Conservation (phyloP, 2,113 vertebrate genomes). For the Gobio gobio region DNA sequence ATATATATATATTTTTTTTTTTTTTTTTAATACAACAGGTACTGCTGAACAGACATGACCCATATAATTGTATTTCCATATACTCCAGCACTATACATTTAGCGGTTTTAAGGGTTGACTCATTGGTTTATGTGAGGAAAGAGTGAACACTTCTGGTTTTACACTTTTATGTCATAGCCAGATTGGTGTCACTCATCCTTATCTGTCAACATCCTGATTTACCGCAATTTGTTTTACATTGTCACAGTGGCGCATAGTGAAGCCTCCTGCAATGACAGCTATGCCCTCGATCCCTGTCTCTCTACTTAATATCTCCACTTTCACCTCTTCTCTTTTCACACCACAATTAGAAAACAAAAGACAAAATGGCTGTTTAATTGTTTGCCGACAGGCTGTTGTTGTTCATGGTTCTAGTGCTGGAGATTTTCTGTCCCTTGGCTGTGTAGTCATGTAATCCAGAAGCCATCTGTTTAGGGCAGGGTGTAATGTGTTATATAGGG, state of each 20-base stretch:
- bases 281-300: not conserved
- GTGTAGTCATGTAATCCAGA: not conserved
- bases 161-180: not conserved
- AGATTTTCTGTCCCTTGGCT: slow-evolving; percentile 10
- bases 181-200: slow-evolving; percentile 9
- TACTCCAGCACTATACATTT: not conserved
- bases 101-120: not conserved
- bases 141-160: slow-evolving; percentile 19
- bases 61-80: not conserved
- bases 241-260: not conserved
- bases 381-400: not conserved
- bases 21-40: not conserved
- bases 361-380: slow-evolving; percentile 25
- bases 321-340: not conserved
- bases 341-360: slow-evolving; percentile 16
- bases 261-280: not conserved
- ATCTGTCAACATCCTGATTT: slow-evolving; percentile 18
- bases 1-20: too few species aligned
- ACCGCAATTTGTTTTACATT: not conserved
- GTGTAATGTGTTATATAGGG: not conserved
- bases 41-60: not conserved
- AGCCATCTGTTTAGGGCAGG: not conserved
- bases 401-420: not conserved
- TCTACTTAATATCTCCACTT: not conserved
- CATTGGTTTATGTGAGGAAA: not conserved